Percentiles rank a stretch among this genome's conserved stretches.
These are phyloP conservation scores for Dendrocopos noguchii DNA, from an alignment of 2,113 vertebrate genomes.

Conservation along the genomic window DNA sequence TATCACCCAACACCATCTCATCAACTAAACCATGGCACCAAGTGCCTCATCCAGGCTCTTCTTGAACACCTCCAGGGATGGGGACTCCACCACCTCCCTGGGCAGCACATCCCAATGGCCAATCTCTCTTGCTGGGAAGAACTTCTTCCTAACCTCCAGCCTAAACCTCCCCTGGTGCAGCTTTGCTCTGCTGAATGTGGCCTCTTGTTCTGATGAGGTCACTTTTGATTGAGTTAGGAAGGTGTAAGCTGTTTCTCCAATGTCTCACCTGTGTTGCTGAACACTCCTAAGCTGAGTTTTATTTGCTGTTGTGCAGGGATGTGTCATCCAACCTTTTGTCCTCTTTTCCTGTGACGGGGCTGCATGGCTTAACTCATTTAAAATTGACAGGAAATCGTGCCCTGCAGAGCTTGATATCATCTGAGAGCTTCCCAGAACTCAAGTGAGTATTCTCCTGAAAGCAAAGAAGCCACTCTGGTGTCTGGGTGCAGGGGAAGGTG, in stretches of 20 bases:
- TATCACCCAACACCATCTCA: too few species aligned
- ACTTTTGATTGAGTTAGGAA: slow-evolving; percentile 30
- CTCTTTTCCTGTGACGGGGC: slow-evolving; percentile 87
- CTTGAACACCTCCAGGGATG: too few species aligned
- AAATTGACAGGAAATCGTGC: slow-evolving; percentile 91
- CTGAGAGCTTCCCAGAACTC: slow-evolving; percentile 91
- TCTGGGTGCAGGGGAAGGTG: slow-evolving; percentile 73
- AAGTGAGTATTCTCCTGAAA: slow-evolving; percentile 85
- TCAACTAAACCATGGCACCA: too few species aligned
- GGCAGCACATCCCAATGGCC: too few species aligned
- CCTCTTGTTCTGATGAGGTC: slow-evolving; percentile 10
- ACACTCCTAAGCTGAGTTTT: slow-evolving; percentile 62
- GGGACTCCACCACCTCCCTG: too few species aligned
- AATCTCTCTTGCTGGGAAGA: too few species aligned
- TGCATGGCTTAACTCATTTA: slow-evolving; percentile 91
- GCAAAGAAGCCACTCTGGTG: slow-evolving; percentile 79
- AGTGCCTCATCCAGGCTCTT: too few species aligned
- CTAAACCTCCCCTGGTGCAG: background rate
- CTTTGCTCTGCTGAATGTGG: background rate
- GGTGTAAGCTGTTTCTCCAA: slow-evolving; percentile 29
- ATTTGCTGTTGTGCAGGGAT: slow-evolving; percentile 84
- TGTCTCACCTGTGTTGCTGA: slow-evolving; percentile 32
- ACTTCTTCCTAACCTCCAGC: too few species aligned
- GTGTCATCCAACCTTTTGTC: slow-evolving; percentile 92
- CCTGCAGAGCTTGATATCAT: slow-evolving; percentile 86